These are phyloP conservation scores for Pedetes capensis DNA, from an alignment of 2,113 vertebrate genomes.

Conservation along the genomic window DNA sequence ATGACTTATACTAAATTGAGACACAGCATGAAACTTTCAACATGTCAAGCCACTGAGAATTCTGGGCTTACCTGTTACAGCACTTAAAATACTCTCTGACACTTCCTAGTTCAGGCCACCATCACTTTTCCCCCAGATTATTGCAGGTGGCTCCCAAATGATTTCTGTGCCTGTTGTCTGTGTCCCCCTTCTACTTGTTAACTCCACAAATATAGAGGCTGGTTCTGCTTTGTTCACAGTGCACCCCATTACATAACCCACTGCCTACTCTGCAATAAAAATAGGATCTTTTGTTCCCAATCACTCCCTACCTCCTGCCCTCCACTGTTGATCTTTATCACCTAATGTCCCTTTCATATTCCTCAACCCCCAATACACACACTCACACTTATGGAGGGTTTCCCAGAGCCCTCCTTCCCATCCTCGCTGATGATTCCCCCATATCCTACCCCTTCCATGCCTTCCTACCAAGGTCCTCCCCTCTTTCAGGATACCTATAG, in stretches of 20 bases:
- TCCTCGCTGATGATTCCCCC: background rate
- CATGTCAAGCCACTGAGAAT: background rate
- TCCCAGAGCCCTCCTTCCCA: background rate
- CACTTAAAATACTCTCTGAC: background rate
- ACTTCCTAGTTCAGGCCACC: background rate
- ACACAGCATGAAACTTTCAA: background rate
- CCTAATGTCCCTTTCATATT: background rate
- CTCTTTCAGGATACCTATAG: background rate
- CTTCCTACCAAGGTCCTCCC: background rate
- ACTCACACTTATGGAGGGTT: background rate
- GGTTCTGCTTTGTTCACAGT: background rate
- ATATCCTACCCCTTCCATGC: background rate
- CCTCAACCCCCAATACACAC: background rate
- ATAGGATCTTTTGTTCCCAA: background rate
- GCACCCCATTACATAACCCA: background rate
- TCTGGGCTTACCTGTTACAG: background rate
- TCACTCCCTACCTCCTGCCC: background rate
- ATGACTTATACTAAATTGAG: background rate
- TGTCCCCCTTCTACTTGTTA: background rate
- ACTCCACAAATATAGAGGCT: background rate
- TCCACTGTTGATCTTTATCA: background rate
- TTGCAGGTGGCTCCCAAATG: background rate
- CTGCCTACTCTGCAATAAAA: background rate
- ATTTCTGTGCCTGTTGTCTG: background rate
- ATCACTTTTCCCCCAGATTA: background rate